A percentile compares a stretch with the other conserved stretches of the same genome.
Conservation (phyloP, 2,797 vertebrate species). For the Chaetodon trifasciatus region DNA sequence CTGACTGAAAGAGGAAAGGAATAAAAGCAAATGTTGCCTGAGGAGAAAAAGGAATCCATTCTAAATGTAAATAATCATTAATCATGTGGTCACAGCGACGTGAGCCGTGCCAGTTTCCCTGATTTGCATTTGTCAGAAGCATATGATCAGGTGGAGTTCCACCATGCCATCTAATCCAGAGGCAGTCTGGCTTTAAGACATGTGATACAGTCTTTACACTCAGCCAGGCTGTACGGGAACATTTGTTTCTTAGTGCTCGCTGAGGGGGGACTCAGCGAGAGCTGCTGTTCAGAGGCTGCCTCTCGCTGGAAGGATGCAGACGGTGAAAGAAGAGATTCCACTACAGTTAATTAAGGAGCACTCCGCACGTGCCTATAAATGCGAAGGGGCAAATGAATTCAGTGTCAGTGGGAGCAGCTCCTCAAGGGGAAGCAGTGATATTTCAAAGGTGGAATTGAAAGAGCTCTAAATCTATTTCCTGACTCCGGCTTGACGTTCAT, state of each 20-base stretch:
- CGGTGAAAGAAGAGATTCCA: slow-evolving; percentile 78
- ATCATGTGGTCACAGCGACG: slow-evolving; percentile 58
- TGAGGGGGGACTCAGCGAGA: slow-evolving; percentile 80
- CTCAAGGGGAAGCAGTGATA: slow-evolving; percentile 82
- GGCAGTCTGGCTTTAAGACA: slow-evolving; percentile 92
- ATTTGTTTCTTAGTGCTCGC: slow-evolving; percentile 83
- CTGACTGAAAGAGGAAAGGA: slow-evolving; percentile 3
- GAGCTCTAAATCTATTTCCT: slow-evolving; percentile 88
- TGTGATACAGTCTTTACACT: slow-evolving; percentile 87
- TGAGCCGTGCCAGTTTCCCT: slow-evolving; percentile 49
- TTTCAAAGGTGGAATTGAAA: slow-evolving; percentile 91
- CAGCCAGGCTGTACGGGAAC: slow-evolving; percentile 82
- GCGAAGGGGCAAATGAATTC: slow-evolving; percentile 81
- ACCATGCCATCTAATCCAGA: slow-evolving; percentile 73
- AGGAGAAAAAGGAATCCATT: slow-evolving; percentile 43
- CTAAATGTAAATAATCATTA: slow-evolving; percentile 70
- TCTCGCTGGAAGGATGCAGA: slow-evolving; percentile 83
- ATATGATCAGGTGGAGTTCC: slow-evolving; percentile 68
- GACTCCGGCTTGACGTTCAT: slow-evolving; percentile 85
- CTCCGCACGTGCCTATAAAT: slow-evolving; percentile 78
- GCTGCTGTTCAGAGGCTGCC: slow-evolving; percentile 80
- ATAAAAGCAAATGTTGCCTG: slow-evolving; percentile 34
- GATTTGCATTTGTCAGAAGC: slow-evolving; percentile 70
- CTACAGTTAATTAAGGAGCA: slow-evolving; percentile 78
- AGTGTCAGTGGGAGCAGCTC: slow-evolving; percentile 84